These are phyloP conservation scores for Ericerus pela DNA, from an alignment of 1,140 invertebrate species.

Conservation along the genomic window DNA sequence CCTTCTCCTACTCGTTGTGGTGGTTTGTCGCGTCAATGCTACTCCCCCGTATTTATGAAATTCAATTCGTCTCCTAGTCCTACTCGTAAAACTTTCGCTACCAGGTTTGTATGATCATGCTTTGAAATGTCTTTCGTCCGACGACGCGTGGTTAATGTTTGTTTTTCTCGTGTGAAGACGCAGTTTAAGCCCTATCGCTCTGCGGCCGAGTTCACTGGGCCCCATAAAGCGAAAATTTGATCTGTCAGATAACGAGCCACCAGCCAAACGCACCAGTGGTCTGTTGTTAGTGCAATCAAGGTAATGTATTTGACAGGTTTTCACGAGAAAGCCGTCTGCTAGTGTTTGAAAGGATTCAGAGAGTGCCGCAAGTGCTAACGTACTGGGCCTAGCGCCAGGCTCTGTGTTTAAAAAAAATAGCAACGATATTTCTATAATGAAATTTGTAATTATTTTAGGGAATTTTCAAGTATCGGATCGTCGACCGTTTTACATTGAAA, in stretches of 20 bases:
- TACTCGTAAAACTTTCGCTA: slow-evolving; percentile 59
- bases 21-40: slow-evolving; percentile 22
- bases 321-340: not conserved
- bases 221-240: slow-evolving; percentile 67
- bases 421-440: too few relatives aligned
- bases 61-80: slow-evolving; percentile 61
- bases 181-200: slow-evolving; percentile 66
- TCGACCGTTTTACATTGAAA: too few relatives aligned
- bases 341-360: not conserved
- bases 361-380: too few relatives aligned
- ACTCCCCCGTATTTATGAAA: slow-evolving; percentile 28
- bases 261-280: slow-evolving; percentile 31
- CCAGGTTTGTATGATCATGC: slow-evolving; percentile 33
- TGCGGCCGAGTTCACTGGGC: slow-evolving; percentile 54
- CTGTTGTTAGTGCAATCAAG: not conserved
- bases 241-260: slow-evolving; percentile 44
- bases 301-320: not conserved
- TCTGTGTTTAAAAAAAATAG: too few relatives aligned
- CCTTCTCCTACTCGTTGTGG: slow-evolving; percentile 45
- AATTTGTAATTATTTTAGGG: too few relatives aligned
- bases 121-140: not conserved
- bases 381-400: too few relatives aligned
- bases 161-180: slow-evolving; percentile 28
- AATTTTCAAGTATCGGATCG: too few relatives aligned
- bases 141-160: not conserved